Base-by-base conservation (phyloP, 2,888 invertebrate species). In the Parascotia fuliginaria region DNA sequence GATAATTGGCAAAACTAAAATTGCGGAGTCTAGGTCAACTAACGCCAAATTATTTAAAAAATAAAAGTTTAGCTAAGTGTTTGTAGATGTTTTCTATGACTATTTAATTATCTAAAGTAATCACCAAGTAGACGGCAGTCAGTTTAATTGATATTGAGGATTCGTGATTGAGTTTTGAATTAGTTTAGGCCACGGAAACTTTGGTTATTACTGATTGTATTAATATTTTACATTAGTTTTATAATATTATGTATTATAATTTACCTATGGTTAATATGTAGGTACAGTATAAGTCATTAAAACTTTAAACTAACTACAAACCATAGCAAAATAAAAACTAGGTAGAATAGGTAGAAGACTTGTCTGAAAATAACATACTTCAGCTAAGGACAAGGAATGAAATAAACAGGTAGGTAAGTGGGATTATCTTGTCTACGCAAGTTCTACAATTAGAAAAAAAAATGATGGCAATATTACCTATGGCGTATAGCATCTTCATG, bases 401-500 rank as follows among this genome's bases (percentile, higher is more conserved):
- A 70, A 66, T 55, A 60, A 70, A 70, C 37, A 60, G 65, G 62
- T 44, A 55, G 60, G 60, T 63, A 64, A 58, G 55, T 63, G 70
- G 44, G 32, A 44, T 73, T 70, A 64, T 57, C 42, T 70, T 60
- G 58, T 69, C 87, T 87, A 87, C 76, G 70, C 62, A 77, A 80
- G 71, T 60, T 68, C 84, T 83, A 82, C 82, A 60, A 72, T 73
- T 71, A 76, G 73, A 73, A 68, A 79, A 77, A 75, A 76, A 81
- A 77, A 78, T 73, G 70, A 78, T 62, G 70, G 65, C 75, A 81
- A 77, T 81, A 87, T 91, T 91, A 91, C 91, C 91, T 91, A 91
- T 91, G 90, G 79, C 89, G 90, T 79, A 91, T 90, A 82, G 90
- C 91, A 86, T 91, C 91, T 87, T 91, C 91, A 82, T 90, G 91